A percentile compares a stretch with the other conserved stretches of the same genome.
Evolutionary conservation across 2,888 invertebrate genomes (phyloP).

Genomic region (Cerceris ruficornis): DNA sequence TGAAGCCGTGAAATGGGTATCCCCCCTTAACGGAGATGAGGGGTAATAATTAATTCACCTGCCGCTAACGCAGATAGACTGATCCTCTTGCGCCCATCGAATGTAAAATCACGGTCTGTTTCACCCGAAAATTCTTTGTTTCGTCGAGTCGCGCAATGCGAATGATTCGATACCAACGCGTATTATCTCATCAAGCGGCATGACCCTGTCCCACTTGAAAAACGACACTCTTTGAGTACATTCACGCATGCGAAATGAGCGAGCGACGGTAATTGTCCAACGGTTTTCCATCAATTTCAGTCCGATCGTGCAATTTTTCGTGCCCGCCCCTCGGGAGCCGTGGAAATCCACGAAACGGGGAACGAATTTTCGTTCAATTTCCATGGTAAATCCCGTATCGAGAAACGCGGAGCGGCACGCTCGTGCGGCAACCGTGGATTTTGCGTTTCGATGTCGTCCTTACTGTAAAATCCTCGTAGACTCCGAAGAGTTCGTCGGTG

Average conservation of each 20-base stretch:
- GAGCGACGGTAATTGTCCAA: too few relatives aligned
- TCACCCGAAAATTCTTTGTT: slow-evolving; percentile 25
- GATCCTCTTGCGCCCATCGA: slow-evolving; percentile 4
- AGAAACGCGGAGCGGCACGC: not conserved
- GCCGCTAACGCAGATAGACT: slow-evolving; percentile 8
- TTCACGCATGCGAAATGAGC: too few relatives aligned
- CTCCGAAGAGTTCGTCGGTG: not conserved
- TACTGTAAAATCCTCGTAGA: too few relatives aligned
- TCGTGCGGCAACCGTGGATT: too few relatives aligned
- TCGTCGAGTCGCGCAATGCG: not conserved
- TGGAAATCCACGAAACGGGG: not conserved
- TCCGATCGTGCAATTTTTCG: too few relatives aligned
- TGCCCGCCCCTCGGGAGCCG: too few relatives aligned
- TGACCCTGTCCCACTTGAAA: not conserved
- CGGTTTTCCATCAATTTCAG: too few relatives aligned
- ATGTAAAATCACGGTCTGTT: slow-evolving; percentile 12
- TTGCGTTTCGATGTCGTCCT: too few relatives aligned
- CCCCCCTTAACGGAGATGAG: not conserved
- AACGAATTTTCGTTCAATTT: not conserved
- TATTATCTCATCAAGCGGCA: not conserved
- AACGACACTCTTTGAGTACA: not conserved
- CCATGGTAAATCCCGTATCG: not conserved
- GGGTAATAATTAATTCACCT: slow-evolving; percentile 33
- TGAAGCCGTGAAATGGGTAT: too few relatives aligned
- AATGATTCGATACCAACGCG: not conserved